These are phyloP conservation scores for Bufotes viridis DNA, from an alignment of 2,797 vertebrate genomes.

Conservation along the genomic window DNA sequence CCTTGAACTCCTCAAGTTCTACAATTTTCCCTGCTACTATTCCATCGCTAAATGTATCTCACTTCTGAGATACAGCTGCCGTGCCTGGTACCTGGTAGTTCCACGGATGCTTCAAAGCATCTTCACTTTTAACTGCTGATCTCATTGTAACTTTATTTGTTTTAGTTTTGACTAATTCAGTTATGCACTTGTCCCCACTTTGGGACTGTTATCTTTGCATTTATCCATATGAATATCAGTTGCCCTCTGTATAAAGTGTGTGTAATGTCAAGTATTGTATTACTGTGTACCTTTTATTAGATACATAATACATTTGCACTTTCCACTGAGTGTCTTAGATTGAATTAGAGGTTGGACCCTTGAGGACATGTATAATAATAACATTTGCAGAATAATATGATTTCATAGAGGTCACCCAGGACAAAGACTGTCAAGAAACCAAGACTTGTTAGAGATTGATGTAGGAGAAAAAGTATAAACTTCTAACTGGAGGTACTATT, in stretches of 20 bases:
- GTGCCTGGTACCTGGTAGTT: background rate
- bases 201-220: too few relatives aligned
- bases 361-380: background rate
- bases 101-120: background rate
- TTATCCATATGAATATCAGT: background rate
- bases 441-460: background rate
- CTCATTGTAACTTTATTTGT: too few relatives aligned
- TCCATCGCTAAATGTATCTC: background rate
- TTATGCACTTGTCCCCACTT: too few relatives aligned
- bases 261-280: background rate
- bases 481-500: background rate
- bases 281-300: background rate
- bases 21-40: too few relatives aligned
- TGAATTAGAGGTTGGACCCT: background rate
- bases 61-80: background rate
- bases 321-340: background rate
- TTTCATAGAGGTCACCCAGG: background rate
- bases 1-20: too few relatives aligned
- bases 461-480: slow-evolving; percentile 1
- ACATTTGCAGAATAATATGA: background rate
- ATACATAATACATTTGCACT: background rate
- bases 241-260: background rate
- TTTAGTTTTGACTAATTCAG: background rate
- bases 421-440: background rate
- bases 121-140: background rate